Evolutionary conservation across 2,888 invertebrate genomes (phyloP).

Genomic region (Ryuthela nishihirai): DNA sequence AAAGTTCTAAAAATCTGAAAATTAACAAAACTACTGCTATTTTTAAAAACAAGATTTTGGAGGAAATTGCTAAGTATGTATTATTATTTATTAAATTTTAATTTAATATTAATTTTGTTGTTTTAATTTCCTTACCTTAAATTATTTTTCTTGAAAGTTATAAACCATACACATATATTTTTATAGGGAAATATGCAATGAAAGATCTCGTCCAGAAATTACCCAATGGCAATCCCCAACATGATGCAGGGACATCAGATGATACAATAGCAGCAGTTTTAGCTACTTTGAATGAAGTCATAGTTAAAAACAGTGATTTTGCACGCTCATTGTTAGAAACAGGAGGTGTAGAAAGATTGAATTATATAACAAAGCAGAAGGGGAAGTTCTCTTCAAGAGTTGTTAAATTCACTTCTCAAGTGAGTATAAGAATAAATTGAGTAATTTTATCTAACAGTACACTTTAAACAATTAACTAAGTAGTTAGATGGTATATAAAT

Average conservation of each 20-base stretch:
- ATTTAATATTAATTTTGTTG: too few relatives aligned
- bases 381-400: conserved; percentile 90
- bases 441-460: too few relatives aligned
- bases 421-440: conserved; percentile 42
- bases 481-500: background rate
- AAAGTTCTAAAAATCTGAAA: too few relatives aligned
- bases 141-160: too few relatives aligned
- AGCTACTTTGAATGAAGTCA: conserved; percentile 93
- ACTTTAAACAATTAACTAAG: too few relatives aligned
- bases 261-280: conserved; percentile 96
- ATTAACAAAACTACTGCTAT: too few relatives aligned
- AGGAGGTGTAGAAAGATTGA: conserved; percentile 86
- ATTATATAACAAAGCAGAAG: conserved; percentile 84
- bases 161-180: too few relatives aligned
- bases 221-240: conserved; percentile 77
- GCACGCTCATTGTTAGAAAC: conserved; percentile 85
- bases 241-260: conserved; percentile 87
- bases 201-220: conserved; percentile 92
- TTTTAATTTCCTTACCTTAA: too few relatives aligned
- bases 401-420: conserved; percentile 94
- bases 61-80: too few relatives aligned
- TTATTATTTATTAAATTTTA: too few relatives aligned
- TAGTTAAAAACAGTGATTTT: conserved; percentile 92
- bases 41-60: too few relatives aligned
- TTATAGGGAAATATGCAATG: conserved; percentile 90